These are phyloP conservation scores for Smutsia gigantea DNA, from an alignment of 2,797 vertebrate species.

Conservation along the genomic window DNA sequence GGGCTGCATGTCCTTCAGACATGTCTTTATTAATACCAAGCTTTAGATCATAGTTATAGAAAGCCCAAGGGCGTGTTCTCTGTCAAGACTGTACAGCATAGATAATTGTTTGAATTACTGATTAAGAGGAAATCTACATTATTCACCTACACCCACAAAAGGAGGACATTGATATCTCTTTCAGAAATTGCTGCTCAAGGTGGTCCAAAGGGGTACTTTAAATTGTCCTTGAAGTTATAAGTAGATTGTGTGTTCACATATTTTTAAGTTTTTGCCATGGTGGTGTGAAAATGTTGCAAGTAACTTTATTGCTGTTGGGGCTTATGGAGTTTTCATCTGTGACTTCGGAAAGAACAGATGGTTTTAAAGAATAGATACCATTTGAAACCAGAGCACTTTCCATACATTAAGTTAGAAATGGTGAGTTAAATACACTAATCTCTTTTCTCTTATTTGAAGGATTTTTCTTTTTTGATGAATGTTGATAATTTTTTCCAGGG, in stretches of 20 bases:
- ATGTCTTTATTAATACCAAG: neutral
- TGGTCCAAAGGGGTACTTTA: neutral
- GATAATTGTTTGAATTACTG: neutral
- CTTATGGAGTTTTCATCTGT: neutral
- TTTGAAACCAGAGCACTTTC: conserved; percentile 41
- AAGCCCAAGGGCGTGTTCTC: neutral
- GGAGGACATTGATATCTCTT: neutral
- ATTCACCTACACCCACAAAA: neutral
- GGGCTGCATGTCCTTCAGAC: neutral
- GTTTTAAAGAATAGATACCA: conserved; percentile 21
- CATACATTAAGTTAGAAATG: neutral
- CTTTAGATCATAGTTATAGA: neutral
- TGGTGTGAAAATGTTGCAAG: neutral
- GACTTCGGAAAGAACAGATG: neutral
- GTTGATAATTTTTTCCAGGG: neutral
- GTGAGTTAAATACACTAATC: neutral
- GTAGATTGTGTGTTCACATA: neutral
- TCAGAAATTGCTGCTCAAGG: neutral
- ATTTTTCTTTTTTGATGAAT: neutral
- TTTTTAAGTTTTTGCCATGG: neutral
- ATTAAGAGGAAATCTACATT: neutral
- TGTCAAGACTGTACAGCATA: neutral
- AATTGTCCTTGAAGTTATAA: neutral
- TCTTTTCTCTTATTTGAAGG: neutral
- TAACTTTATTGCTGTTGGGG: neutral